Evolutionary conservation across 2,888 invertebrate genomes (phyloP).

Genomic region (Amphimallon solstitiale): DNA sequence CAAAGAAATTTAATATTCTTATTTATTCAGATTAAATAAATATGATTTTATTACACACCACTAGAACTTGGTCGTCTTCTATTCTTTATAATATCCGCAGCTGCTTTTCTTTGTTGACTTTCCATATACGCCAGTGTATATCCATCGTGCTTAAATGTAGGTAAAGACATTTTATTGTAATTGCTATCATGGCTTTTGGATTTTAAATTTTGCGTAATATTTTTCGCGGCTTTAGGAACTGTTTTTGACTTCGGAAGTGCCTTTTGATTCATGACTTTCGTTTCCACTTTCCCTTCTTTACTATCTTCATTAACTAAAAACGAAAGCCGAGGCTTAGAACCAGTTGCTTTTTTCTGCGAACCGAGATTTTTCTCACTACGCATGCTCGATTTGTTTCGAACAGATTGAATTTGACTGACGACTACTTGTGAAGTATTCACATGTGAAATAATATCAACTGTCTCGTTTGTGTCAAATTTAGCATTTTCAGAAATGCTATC

Average conservation of each 20-base stretch:
- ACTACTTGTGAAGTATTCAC: background rate
- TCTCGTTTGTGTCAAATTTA: background rate
- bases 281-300: background rate
- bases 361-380: too few species aligned
- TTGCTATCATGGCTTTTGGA: constrained; percentile 24
- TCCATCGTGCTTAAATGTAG: constrained; percentile 41
- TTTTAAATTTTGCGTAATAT: constrained; percentile 15
- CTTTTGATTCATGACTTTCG: background rate
- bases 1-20: too few species aligned
- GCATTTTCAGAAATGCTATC: constrained; percentile 6
- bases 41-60: background rate
- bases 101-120: constrained; percentile 26
- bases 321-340: too few species aligned
- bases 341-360: too few species aligned
- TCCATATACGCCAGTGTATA: constrained; percentile 42
- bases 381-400: too few species aligned
- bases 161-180: background rate
- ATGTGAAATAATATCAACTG: background rate
- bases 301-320: background rate
- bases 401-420: too few species aligned
- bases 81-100: constrained; percentile 11
- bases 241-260: constrained; percentile 8
- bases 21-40: background rate
- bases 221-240: background rate
- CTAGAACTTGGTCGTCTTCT: constrained; percentile 10